Evolutionary conservation across 64 coral and sea anemone species (phyloP).

Genomic region (Montipora sp.): DNA sequence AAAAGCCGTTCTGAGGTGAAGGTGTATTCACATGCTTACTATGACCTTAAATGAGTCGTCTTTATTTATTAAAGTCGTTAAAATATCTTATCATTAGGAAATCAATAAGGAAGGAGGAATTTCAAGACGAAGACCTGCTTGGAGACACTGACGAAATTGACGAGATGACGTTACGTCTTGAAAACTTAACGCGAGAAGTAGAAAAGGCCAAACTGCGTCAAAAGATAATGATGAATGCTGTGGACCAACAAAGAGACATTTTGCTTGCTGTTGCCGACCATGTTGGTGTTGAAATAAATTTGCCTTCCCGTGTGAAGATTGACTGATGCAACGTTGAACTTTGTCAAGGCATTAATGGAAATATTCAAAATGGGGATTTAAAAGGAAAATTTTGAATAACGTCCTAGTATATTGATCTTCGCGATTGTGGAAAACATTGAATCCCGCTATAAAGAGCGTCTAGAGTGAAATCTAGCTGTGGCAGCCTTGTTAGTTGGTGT

Average conservation of each 20-base stretch:
- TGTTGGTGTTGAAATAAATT: slow-evolving; percentile 27
- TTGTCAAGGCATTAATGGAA: neutral
- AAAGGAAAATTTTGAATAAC: too few relatives aligned
- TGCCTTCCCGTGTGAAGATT: slow-evolving; percentile 30
- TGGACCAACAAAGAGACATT: slow-evolving; percentile 60
- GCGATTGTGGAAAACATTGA: too few relatives aligned
- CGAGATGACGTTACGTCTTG: slow-evolving; percentile 36
- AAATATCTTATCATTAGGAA: neutral
- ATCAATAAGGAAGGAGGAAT: slow-evolving; percentile 5
- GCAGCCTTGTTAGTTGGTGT: too few relatives aligned
- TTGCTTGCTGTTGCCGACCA: slow-evolving; percentile 41
- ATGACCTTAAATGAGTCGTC: too few relatives aligned
- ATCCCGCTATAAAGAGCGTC: too few relatives aligned
- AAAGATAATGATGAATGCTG: slow-evolving; percentile 31
- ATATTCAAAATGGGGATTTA: neutral
- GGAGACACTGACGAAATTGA: slow-evolving; percentile 52
- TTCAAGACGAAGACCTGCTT: slow-evolving; percentile 44
- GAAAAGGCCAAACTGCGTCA: slow-evolving; percentile 41
- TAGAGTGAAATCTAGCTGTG: too few relatives aligned
- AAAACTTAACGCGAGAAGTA: slow-evolving; percentile 58
- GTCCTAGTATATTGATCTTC: too few relatives aligned
- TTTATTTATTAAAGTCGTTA: too few relatives aligned
- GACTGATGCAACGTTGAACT: neutral
- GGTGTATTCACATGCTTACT: too few relatives aligned
- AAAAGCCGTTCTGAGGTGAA: too few relatives aligned